Evolutionary conservation across 2,113 vertebrate species (phyloP), one percentile per base, ranked within the genome.

Genomic region (Crotalus helleri): DNA sequence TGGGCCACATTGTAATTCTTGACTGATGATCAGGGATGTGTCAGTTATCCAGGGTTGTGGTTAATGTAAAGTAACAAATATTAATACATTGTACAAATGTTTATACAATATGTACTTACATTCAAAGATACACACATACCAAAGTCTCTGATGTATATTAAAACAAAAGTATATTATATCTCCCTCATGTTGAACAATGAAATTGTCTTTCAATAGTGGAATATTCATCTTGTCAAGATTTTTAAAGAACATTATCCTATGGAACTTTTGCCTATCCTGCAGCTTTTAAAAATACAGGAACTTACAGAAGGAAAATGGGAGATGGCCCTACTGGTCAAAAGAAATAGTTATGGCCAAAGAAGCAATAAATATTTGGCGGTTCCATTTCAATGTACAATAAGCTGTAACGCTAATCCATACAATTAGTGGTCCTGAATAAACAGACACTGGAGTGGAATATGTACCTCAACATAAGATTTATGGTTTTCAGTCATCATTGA

Each of bases 21-120:
- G 96, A 96, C 95, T 95, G 92, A 96, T 92, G 93, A 95, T 94
- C 93, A 24, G 11, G 96, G 96, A 95, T 95, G 94, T 94, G 15
- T 44, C 55, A 94, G 96, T 97, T 96, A 95, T 95, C 91, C 89
- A 55, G 92, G 94, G 96, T 95, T 96, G 95, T 95, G 96, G 95
- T 95, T 94, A 94, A 96, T 95, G 93, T 94, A 95, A 94, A 94
- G 94, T 93, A 87, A 92, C 95, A 97, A 94, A 95, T 95, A 95
- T 95, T 94, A 95, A 89, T n/a, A 51, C 92, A 89, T 90, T 96
- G 94, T 94, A 95, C 96, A 96, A 97, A 97, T 96, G 96, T 97
- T 96, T 97, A 96, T 96, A 97, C 95, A 96, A 94, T 59, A 90
- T 95, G 95, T 96, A 96, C 96, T 39, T 44, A 81, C 17, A 81